Base-by-base conservation (phyloP, 2,888 invertebrate species). In the Holacanthella duospinosa region DNA sequence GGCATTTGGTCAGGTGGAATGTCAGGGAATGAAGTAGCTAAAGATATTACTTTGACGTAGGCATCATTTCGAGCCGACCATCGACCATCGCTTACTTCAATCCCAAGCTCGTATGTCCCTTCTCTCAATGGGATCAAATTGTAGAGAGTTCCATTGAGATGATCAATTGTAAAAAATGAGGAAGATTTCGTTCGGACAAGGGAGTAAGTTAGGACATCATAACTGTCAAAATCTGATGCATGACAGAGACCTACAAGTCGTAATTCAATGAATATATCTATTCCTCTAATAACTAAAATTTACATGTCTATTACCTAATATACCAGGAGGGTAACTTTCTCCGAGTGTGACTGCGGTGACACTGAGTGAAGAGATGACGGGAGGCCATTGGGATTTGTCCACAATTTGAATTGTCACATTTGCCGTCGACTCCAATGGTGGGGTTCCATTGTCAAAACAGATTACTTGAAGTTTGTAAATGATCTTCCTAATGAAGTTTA, bases 331-430 rank as follows among this genome's bases (percentile, higher is more conserved):
- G 55, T 72, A 72, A 16, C 65, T 66, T 29, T 71, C 71, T 61
- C 68, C 70, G n/a, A 70, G 63, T 19, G 71, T 71, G 57, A 72
- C 70, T 9, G 71, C 83, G 61, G 85, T 83, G 24, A 96, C 84
- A 74, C 92, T 89, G 25, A 94, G 80, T 0, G 95, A 92, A 2
- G 88, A 88, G 43, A 94, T 86, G 0, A 87, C 84, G 0, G 97
- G 97, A 3, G 94, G 91, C 79, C 90, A 93, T 74, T 91, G 90
- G 24, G 93, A 93, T 78, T 95, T 93, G 79, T 95, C 94, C 68
- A 93, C 90, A 3, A 94, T 86, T 77, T 82, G 70, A 3, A 65
- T 79, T 54, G 82, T 80, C 63, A 90, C 84, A 85, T 86, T 87
- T 0, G 93, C 85, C 76, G 94, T 93, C 0, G 93, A 88, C 75